Evolutionary conservation across 2,888 invertebrate species (phyloP).

Genomic region (Colostygia pectinataria): DNA sequence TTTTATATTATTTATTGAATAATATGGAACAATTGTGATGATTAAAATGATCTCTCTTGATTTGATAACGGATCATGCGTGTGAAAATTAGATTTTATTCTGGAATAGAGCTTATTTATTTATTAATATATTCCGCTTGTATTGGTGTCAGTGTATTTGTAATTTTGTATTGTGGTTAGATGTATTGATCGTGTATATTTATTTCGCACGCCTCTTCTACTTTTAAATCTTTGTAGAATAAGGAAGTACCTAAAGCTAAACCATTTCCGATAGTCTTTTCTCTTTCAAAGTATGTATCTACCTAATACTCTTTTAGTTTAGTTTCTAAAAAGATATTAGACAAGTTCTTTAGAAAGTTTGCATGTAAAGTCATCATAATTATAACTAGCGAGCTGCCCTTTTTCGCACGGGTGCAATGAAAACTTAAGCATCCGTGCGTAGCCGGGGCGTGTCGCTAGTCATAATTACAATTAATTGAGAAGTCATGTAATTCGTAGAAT

Average conservation of each 20-base stretch:
- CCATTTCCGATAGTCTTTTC: constrained; percentile 6
- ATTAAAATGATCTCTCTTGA: too few species aligned
- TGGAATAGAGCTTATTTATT: constrained; percentile 27
- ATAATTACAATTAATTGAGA: constrained; percentile 9
- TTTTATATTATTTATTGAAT: too few species aligned
- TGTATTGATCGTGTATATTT: constrained; percentile 26
- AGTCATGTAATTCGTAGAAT: constrained; percentile 26
- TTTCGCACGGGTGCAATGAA: too few species aligned
- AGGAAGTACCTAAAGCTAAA: constrained; percentile 19
- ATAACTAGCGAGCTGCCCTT: too few species aligned
- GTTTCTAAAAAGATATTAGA: constrained; percentile 21
- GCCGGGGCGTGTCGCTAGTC: too few species aligned
- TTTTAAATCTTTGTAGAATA: constrained; percentile 27
- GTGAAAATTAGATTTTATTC: constrained; percentile 18
- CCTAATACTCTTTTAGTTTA: constrained; percentile 20
- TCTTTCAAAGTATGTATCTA: constrained; percentile 1
- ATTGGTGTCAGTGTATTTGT: constrained; percentile 33
- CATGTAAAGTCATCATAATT: constrained; percentile 20
- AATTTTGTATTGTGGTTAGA: constrained; percentile 28
- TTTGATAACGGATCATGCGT: constrained; percentile 1
- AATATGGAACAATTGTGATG: too few species aligned
- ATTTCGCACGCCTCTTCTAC: constrained; percentile 37
- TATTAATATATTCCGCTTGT: constrained; percentile 35
- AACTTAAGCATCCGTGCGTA: too few species aligned
- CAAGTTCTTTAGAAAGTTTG: constrained; percentile 27